Base-by-base conservation (phyloP, 1,140 invertebrate genomes). In the Pomacea maculata region DNA sequence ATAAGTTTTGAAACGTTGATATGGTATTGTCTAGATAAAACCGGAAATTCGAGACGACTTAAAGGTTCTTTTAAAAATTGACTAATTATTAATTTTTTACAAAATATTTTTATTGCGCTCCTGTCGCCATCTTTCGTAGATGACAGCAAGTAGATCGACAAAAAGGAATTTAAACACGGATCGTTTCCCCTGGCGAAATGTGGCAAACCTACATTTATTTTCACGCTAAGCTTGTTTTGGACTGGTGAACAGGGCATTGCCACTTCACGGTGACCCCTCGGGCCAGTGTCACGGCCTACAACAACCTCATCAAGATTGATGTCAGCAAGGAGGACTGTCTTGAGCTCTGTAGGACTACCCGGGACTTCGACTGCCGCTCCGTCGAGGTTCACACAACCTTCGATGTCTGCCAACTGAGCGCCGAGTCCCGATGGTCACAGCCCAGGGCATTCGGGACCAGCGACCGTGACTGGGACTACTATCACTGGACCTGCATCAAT, bases 401-500 rank as follows among this genome's bases (percentile, higher is more conserved):
- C 45, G 21, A 29, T 19, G n/a, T 57, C 17, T 78, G 77, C 25
- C 77, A 78, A 21, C 45, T 78, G 19, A 78, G 77, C 54, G 14
- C 45, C n/a, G 7, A 71, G 65, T 55, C 14, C 45, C 77, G 77
- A n/a, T 78, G 77, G 77, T 52, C 77, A 0, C 34, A 78, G 14
- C 45, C 64, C 17, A 14, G 6, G 67, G 54, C 19, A 12, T 78
- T 78, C 65, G 4, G 71, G 34, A 70, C n/a, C 21, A 34, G 45
- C 4, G 54, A 70, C 65, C 17, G 19, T 7, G 6, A 78, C 67
- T 78, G 77, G 77, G 77, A 78, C 54, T 78, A 71, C 77, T 71
- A 78, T 54, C 77, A 78, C 25, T 78, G 77, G 77, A 78, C 65
- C 19, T 78, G 77, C 54, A 19, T 78, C 64, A 78, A 70, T 12